Evolutionary conservation across 1,140 invertebrate genomes (phyloP), one percentile per base, ranked within the genome.

Genomic region (Calosoma granatense): DNA sequence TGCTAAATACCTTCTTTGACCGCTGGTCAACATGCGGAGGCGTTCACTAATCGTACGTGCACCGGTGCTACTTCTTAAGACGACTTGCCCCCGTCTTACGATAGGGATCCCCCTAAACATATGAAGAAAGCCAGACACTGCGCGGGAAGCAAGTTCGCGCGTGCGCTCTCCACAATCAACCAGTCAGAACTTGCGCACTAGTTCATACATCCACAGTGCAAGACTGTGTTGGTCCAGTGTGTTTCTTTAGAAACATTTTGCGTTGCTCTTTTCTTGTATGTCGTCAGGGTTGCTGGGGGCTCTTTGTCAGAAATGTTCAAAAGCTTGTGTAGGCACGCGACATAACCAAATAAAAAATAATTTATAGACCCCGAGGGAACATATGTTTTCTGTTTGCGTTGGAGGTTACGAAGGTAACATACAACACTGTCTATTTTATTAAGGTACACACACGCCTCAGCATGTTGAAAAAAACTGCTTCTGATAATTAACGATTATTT

Each of bases 241-340:
- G 6, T 47, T 17, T 47, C 26, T 36, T 36, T 47, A 4, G 41
- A 47, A 17, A 47, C 41, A 47, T 47, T 17, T 47, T 47, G 41
- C 41, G 6, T 47, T 47, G 41, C 41, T 47, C 41, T 47, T 47
- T 47, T 47, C 41, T 47, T 47, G 3, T 17, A n/a, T 36, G n/a
- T n/a, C 17, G 6, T 4, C 9, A 17, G 41, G 41, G 41, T 47
- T 47, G 3, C 41, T 47, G 26, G 6, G 6, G 26, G 26, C 26
- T n/a, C 41, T 47, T 47, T 47, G 41, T 47, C 17, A 4, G 26
- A 4, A 30, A 17, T 47, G 9, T 47, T 17, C 15, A 47, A 47
- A 47, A 47, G 41, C n/a, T n/a, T n/a, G n/a, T n/a, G n/a, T n/a
- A n/a, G 41, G 41, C 41, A 47, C 41, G 41, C 41, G 41, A 47